These are phyloP conservation scores for Sitta europaea DNA, from an alignment of 2,113 vertebrate species.

Conservation along the genomic window DNA sequence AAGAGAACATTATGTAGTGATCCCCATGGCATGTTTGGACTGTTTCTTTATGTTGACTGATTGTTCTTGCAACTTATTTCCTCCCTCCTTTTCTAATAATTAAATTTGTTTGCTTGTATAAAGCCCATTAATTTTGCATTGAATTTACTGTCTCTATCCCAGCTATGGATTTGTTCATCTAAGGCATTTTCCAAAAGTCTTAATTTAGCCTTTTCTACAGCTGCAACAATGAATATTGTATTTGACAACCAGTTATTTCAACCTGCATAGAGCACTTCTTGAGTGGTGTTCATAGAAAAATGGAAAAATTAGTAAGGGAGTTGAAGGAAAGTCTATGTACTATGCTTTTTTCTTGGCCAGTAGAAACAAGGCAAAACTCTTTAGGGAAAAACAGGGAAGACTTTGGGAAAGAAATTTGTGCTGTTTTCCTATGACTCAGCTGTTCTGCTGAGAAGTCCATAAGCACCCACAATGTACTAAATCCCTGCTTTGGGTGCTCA, in stretches of 20 bases:
- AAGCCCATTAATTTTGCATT: not conserved
- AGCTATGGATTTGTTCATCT: not conserved
- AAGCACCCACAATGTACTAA: not conserved
- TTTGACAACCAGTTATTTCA: slow-evolving; percentile 59
- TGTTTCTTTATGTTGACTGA: not conserved
- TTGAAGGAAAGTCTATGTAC: not conserved
- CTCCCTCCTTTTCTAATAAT: not conserved
- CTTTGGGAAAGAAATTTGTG: not conserved
- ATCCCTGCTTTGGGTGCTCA: not conserved
- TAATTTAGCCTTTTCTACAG: slow-evolving; percentile 44
- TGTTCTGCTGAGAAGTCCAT: not conserved
- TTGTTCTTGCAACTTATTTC: not conserved
- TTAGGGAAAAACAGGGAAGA: not conserved
- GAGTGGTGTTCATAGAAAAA: not conserved
- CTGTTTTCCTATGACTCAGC: not conserved
- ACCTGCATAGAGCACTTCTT: not conserved
- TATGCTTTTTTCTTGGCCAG: not conserved
- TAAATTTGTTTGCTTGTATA: not conserved
- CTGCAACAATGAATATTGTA: slow-evolving; percentile 1
- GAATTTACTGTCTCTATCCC: not conserved
- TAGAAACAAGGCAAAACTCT: not conserved
- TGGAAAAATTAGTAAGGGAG: not conserved
- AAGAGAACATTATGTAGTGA: not conserved
- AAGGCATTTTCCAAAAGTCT: slow-evolving; percentile 6
- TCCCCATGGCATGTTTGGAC: not conserved